A percentile compares a stretch with the other conserved stretches of the same genome.
Conservation (phyloP, 2,888 invertebrate species). For the Agrilus cyanescens region DNA sequence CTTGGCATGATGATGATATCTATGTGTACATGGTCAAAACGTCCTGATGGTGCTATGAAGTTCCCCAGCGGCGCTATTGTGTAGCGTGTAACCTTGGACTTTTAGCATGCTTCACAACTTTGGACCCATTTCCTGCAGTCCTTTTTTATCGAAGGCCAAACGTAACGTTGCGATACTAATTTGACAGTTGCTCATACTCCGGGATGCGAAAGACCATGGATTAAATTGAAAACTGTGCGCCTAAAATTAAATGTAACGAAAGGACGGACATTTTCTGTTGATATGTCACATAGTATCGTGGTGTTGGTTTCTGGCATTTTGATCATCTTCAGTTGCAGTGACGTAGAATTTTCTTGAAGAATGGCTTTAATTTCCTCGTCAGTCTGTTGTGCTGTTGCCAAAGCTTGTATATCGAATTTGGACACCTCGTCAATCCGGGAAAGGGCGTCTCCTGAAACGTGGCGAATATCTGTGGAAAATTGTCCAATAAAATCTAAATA, state of each 20-base stretch:
- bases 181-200: not conserved
- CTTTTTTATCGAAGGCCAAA: conserved; percentile 1
- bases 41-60: not conserved
- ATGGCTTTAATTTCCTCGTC: too few relatives aligned
- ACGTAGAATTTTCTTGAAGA: too few relatives aligned
- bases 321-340: too few relatives aligned
- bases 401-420: too few relatives aligned
- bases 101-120: conserved; percentile 2
- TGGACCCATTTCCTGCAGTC: not conserved
- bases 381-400: too few relatives aligned
- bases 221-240: not conserved
- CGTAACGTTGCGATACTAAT: not conserved
- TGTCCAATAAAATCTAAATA: too few relatives aligned
- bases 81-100: not conserved
- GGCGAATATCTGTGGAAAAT: too few relatives aligned
- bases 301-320: too few relatives aligned
- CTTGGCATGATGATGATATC: too few relatives aligned
- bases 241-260: not conserved
- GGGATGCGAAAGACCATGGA: conserved; percentile 2
- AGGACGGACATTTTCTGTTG: not conserved
- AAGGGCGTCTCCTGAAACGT: too few relatives aligned
- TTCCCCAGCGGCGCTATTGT: not conserved
- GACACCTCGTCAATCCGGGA: too few relatives aligned
- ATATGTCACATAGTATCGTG: conserved; percentile 1
- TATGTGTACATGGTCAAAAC: too few relatives aligned